These are phyloP conservation scores for Melieria omissa DNA, from an alignment of 2,888 invertebrate genomes.

Conservation along the genomic window DNA sequence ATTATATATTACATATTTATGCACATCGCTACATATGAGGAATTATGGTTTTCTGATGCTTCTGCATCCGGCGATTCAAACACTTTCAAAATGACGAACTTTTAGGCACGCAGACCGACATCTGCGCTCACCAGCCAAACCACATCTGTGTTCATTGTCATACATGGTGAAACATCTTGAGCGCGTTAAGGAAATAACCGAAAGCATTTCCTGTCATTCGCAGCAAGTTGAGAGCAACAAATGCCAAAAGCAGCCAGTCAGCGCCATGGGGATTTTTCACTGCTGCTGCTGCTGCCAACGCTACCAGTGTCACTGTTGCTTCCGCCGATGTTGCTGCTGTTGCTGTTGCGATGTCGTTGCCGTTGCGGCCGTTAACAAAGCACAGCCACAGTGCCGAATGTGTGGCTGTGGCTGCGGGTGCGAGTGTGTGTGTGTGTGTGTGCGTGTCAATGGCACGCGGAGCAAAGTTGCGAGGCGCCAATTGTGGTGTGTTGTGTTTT, in stretches of 20 bases:
- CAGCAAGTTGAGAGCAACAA: conserved; percentile 29
- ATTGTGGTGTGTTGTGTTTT: no score
- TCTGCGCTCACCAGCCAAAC: not conserved
- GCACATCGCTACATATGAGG: no score
- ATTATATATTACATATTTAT: no score
- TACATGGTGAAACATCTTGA: not conserved
- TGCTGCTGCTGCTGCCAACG: not conserved
- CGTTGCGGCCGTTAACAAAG: no score
- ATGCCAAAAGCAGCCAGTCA: conserved; percentile 26
- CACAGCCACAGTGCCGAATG: no score
- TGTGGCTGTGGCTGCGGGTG: not conserved
- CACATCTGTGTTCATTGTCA: not conserved
- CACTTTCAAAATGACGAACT: not conserved
- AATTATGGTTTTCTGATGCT: no score
- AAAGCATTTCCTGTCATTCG: conserved; percentile 29
- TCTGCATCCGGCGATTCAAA: not conserved
- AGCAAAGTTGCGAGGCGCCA: no score
- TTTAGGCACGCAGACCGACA: no score
- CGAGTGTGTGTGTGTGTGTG: not conserved
- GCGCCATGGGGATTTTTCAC: not conserved
- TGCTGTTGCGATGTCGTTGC: conserved; percentile 4
- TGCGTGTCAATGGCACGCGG: no score
- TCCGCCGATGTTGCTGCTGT: not conserved
- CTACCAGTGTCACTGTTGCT: conserved; percentile 7
- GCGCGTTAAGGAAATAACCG: conserved; percentile 9